These are phyloP conservation scores for Daubentonia madagascariensis DNA, from an alignment of 2,113 vertebrate species.

Conservation along the genomic window DNA sequence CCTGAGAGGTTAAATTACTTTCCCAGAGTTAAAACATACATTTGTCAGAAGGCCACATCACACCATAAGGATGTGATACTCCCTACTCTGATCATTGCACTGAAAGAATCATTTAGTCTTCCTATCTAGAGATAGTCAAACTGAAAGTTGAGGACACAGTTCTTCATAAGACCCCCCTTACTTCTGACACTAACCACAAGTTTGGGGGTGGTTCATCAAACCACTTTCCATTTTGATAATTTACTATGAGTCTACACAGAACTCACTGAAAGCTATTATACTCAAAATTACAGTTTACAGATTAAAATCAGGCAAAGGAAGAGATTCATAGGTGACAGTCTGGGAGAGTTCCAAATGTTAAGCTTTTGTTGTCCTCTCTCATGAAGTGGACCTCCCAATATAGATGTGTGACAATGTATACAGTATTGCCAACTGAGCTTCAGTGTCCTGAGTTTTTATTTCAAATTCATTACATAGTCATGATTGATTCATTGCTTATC, in stretches of 20 bases:
- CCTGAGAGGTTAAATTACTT: not conserved
- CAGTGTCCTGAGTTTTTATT: not conserved
- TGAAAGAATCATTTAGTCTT: not conserved
- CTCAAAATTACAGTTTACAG: not conserved
- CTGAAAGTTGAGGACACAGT: fast-evolving
- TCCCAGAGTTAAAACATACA: not conserved
- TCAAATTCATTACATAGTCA: not conserved
- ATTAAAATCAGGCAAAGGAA: not conserved
- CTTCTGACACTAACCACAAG: not conserved
- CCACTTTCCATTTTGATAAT: not conserved
- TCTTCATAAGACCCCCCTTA: not conserved
- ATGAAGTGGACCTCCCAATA: not conserved
- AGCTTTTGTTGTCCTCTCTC: not conserved
- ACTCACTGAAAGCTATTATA: not conserved
- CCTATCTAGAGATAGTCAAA: not conserved
- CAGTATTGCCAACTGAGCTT: not conserved
- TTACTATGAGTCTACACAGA: not conserved
- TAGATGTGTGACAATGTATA: not conserved
- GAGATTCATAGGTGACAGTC: fast-evolving
- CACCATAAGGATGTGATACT: not conserved
- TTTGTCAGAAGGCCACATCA: not conserved
- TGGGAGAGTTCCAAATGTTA: not conserved
- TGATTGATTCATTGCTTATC: not conserved
- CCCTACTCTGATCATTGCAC: not conserved
- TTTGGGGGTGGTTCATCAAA: fast-evolving